Conservation (phyloP, 2,113 vertebrate genomes). For the Cephalopholis sonnerati region DNA sequence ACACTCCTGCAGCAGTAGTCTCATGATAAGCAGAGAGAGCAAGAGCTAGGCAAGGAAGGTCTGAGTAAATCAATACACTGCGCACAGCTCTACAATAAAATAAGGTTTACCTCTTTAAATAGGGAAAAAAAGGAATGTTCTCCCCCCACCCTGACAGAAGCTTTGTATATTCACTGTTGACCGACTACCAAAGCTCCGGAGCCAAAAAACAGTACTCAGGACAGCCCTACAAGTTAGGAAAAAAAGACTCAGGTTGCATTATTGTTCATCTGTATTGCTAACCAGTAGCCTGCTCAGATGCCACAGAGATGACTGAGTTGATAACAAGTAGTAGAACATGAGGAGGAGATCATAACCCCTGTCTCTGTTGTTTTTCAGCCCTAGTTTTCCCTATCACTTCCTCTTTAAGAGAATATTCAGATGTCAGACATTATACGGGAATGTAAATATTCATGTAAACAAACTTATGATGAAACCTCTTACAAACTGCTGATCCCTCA, state of each 20-base stretch:
- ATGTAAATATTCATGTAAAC: slow-evolving; percentile 72
- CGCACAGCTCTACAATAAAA: too few relatives aligned
- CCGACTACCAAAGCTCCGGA: too few relatives aligned
- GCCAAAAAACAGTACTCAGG: too few relatives aligned
- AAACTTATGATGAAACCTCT: slow-evolving; percentile 45
- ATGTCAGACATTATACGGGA: slow-evolving; percentile 66
- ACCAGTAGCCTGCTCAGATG: background rate
- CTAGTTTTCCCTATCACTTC: slow-evolving; percentile 47
- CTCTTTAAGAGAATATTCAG: slow-evolving; percentile 52
- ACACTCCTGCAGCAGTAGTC: too few relatives aligned
- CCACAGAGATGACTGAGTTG: background rate
- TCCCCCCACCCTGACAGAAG: too few relatives aligned
- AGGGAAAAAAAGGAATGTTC: too few relatives aligned
- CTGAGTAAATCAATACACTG: too few relatives aligned
- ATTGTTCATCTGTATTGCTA: background rate
- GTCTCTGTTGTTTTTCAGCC: background rate
- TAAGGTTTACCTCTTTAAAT: too few relatives aligned
- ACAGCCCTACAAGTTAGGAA: background rate
- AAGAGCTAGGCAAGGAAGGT: too few relatives aligned
- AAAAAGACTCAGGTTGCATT: background rate
- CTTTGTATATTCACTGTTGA: too few relatives aligned
- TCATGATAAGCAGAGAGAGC: too few relatives aligned
- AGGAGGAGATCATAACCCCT: background rate
- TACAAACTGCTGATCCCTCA: slow-evolving; percentile 31
- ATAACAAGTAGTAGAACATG: background rate